Evolutionary conservation across 2,797 vertebrate species (phyloP), one percentile per base, ranked within the genome.

Genomic region (Molossus alvarezi): DNA sequence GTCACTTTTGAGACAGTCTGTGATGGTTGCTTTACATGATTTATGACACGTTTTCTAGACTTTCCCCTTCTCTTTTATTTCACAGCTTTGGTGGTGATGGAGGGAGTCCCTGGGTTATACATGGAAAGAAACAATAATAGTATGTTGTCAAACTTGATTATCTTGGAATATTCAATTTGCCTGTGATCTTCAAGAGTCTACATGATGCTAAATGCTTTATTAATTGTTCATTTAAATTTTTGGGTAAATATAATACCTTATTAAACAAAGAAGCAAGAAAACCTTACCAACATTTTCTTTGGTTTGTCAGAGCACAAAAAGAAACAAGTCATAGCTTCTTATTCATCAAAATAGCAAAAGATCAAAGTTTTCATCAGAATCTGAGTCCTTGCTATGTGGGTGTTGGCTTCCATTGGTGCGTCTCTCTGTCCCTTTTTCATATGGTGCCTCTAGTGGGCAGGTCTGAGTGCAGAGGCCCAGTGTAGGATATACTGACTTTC

Each of bases 221-320:
- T 96, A 94, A 90, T 96, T 96, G 93, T 87, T 97, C 84, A 92
- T 95, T 94, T 97, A 96, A 95, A 97, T 97, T 97, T 93, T 33
- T 73, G 72, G 80, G 37, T 96, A 95, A 96, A 89, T 58, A n/a
- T 60, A 18, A 0, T 79, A 93, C 45, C n/a, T 97, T 91, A 96
- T 86, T 98, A 97, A 97, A 96, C 48, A 96, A 91, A 94, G 90
- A 96, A 95, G 87, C 71, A 89, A 90, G 27, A 88, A 72, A 53
- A 27, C 62, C 64, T 95, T 89, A 64, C 73, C 95, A 53, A 3
- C 29, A 57, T 97, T 98, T 97, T 87, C 65, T 95, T 90, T 77
- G 29, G 48, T 51, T 55, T 89, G 62, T 97, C 69, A 93, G 57
- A 60, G 45, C 71, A 64, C 77, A 89, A 92, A 85, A 98, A 97